Base-by-base conservation (phyloP, 1,140 invertebrate species). In the Artemia franciscana region DNA sequence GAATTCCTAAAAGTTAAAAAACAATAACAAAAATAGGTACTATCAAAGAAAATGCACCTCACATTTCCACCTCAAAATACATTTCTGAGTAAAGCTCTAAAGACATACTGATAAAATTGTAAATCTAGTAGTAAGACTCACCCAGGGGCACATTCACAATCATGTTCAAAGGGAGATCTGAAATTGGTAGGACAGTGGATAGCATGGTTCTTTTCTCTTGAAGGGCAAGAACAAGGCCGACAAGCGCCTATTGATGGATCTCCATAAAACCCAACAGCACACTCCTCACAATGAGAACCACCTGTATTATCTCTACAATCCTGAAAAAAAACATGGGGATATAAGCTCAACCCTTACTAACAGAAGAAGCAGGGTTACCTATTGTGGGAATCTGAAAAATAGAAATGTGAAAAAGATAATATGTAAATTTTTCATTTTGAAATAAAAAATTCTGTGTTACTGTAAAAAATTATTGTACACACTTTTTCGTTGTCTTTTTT, bases 191-290 rank as follows among this genome's bases (percentile, higher is more conserved):
- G 72, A 68, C 88, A 91, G 5, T 80, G 78, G 60, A 76, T 74
- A 0, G 88, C 87, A 69, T 84, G 84, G 70, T 87, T 86, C 25
- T 80, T 79, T 30, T 79, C 76, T 0, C 75, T 72, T 9, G 80
- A 78, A 0, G 87, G 88, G 67, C 94, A 98, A 0, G 85, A 88
- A 72, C 94, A 98, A 57, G 83, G 78, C 5, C 67, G 78, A 69
- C 80, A 82, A 60, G 69, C 65, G 5, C 73, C 75, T 5, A 74
- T 71, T 1, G 68, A 69, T 0, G 85, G 84, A 68, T 88, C 77
- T 3, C 88, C 88, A 72, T 86, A 91, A 74, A 80, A 88, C 9
- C 92, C 91, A 62, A 83, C 81, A 0, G 82, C 83, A 71, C 89
- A 92, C 4, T 74, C 68, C 18, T 89, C 82, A 71, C 89, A 92